phyloP scores from a whole-genome alignment of 2,797 vertebrate species.

The Apogon talboti region DNA sequence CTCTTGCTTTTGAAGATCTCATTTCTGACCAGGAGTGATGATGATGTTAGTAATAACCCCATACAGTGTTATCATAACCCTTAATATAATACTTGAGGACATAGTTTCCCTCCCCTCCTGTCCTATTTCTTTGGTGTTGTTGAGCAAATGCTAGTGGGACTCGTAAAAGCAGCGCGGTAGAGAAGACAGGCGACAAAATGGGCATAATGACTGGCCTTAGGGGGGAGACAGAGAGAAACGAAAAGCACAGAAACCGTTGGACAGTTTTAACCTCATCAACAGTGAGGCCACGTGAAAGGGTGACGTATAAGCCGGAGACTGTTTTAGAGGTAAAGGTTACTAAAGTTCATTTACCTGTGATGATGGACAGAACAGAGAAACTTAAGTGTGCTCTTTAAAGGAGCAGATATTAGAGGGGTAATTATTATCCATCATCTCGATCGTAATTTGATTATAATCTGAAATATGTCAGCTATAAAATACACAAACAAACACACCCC shows the following conservation, averaged over 20 bases:
- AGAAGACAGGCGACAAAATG: conserved; percentile 76
- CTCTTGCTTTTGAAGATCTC: conserved; percentile 58
- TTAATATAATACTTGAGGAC: conserved; percentile 62
- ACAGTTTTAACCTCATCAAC: conserved; percentile 59
- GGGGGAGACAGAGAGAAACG: conserved; percentile 42
- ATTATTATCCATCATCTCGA: conserved; percentile 9
- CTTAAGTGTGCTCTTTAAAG: conserved; percentile 6
- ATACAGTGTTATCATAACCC: conserved; percentile 55
- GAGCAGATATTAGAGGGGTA: not conserved
- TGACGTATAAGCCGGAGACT: conserved; percentile 36
- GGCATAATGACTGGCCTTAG: conserved; percentile 73
- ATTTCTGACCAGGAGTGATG: conserved; percentile 65
- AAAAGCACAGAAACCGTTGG: conserved; percentile 43
- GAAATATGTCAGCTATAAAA: conserved; percentile 30
- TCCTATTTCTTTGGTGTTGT: conserved; percentile 62
- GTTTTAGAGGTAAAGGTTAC: conserved; percentile 44
- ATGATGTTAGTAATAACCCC: conserved; percentile 69
- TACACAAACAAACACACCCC: conserved; percentile 6
- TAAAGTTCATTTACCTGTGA: conserved; percentile 20
- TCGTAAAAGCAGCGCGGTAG: conserved; percentile 32
- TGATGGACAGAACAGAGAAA: conserved; percentile 1
- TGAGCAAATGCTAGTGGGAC: conserved; percentile 45
- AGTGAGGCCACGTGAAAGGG: conserved; percentile 33
- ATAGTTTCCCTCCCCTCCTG: conserved; percentile 46
- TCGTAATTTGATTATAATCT: conserved; percentile 34